Conservation (phyloP, 2,797 vertebrate genomes). For the Ceyx erithaca region DNA sequence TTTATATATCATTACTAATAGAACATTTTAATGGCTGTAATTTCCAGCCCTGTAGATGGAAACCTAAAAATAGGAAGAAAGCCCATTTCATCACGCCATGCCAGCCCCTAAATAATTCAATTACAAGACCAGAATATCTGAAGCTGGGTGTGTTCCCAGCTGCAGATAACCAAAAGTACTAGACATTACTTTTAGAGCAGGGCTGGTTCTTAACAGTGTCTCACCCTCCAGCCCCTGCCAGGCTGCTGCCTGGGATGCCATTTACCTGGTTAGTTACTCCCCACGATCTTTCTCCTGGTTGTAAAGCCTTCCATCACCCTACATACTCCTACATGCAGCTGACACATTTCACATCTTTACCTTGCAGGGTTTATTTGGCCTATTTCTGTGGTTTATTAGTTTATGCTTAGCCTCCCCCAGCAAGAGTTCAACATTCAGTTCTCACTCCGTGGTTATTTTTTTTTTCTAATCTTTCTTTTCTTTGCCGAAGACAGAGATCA, state of each 20-base stretch:
- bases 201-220: not conserved
- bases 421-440: not conserved
- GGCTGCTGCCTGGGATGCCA: not conserved
- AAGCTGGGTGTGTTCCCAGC: constrained; percentile 64
- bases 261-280: not conserved
- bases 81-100: constrained; percentile 69
- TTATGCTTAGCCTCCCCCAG: not conserved
- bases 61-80: constrained; percentile 73
- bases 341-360: not conserved
- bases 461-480: not conserved
- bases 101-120: constrained; percentile 81
- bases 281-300: fast-evolving
- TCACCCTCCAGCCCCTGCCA: constrained; percentile 1
- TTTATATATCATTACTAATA: constrained; percentile 80
- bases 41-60: constrained; percentile 75
- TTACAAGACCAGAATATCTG: constrained; percentile 66
- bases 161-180: constrained; percentile 63
- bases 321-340: not conserved
- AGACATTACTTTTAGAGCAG: not conserved
- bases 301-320: constrained; percentile 8
- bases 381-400: not conserved
- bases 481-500: not conserved
- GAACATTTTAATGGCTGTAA: constrained; percentile 80
- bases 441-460: not conserved
- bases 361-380: not conserved